These are phyloP conservation scores for Carettochelys insculpta DNA, from an alignment of 2,113 vertebrate species.

Conservation along the genomic window DNA sequence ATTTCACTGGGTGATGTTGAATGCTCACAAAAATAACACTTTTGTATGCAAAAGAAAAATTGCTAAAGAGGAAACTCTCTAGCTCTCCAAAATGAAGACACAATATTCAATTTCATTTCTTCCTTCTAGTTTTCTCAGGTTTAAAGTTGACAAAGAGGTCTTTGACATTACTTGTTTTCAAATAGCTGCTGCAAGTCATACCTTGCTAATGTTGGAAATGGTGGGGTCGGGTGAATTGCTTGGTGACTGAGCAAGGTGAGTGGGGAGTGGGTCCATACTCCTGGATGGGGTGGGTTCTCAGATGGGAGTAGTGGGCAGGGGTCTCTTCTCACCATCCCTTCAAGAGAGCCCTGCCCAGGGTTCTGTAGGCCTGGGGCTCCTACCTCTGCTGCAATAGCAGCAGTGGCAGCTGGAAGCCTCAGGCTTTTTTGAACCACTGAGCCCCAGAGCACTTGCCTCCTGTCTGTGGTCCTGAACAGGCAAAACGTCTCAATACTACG, in stretches of 20 bases:
- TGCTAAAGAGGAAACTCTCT: conserved; percentile 17
- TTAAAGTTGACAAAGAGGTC: conserved; percentile 53
- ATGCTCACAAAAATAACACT: not conserved
- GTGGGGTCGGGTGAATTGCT: no score
- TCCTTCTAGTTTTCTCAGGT: conserved; percentile 44
- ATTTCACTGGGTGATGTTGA: not conserved
- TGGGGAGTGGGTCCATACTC: no score
- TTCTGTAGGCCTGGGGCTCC: no score
- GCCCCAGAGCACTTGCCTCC: no score
- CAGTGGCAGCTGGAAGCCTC: no score
- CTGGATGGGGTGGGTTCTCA: no score
- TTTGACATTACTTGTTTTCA: conserved; percentile 44
- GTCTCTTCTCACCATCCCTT: not conserved
- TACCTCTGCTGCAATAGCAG: no score
- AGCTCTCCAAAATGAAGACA: not conserved
- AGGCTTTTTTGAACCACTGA: no score
- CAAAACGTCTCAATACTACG: conserved; percentile 38
- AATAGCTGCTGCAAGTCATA: conserved; percentile 18
- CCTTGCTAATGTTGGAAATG: conserved; percentile 47
- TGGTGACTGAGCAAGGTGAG: no score
- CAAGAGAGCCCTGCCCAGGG: no score
- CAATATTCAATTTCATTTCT: conserved; percentile 42
- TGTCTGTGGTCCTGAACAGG: conserved; percentile 34
- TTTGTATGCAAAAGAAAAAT: not conserved
- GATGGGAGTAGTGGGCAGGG: no score